Conservation (phyloP, 2,113 vertebrate genomes). For the Sclerurus mexicanus region DNA sequence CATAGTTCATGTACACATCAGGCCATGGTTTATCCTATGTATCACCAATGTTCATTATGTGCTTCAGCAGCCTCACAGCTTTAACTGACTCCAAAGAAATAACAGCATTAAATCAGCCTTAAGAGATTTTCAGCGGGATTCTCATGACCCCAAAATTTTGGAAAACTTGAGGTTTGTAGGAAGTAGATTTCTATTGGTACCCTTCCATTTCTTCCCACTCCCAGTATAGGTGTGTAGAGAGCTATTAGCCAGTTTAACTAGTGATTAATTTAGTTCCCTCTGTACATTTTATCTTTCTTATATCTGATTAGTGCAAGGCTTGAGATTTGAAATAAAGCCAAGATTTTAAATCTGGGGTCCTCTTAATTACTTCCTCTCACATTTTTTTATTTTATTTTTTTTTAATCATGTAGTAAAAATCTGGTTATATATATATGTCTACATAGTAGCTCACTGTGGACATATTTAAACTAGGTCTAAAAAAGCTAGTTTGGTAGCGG, state of each 20-base stretch:
- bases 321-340: slow-evolving; percentile 39
- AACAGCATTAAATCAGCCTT: neutral
- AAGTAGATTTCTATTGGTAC: neutral
- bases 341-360: slow-evolving; percentile 31
- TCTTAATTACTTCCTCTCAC: slow-evolving; percentile 61
- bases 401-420: slow-evolving; percentile 8
- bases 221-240: neutral
- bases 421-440: slow-evolving; percentile 28
- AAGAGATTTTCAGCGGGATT: neutral
- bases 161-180: neutral
- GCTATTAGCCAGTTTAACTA: neutral
- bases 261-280: neutral
- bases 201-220: neutral
- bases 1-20: neutral
- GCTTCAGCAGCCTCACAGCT: neutral
- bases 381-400: slow-evolving; percentile 5
- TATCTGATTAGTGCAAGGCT: neutral
- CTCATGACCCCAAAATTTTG: neutral
- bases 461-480: neutral
- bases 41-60: neutral
- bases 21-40: neutral
- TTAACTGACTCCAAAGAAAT: neutral
- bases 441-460: neutral
- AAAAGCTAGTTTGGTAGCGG: neutral
- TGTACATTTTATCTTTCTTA: neutral